Conservation (phyloP, 2,113 vertebrate species). For the Canis aureus region DNA sequence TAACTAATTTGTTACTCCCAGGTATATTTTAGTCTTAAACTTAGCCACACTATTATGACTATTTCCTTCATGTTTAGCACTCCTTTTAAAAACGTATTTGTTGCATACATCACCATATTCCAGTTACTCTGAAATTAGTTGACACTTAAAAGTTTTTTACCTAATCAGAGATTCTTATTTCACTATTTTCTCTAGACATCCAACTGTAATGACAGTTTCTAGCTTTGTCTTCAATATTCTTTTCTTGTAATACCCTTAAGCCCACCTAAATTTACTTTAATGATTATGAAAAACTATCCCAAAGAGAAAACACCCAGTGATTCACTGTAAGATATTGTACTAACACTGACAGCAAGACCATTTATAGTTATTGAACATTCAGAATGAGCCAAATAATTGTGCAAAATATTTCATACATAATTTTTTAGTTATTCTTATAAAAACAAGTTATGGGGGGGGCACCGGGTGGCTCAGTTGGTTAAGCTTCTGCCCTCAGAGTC, state of each 20-base stretch:
- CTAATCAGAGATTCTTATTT: background rate
- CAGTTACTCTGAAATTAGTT: background rate
- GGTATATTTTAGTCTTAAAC: conserved; percentile 1
- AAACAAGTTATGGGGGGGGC: background rate
- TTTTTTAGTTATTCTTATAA: background rate
- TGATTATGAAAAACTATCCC: background rate
- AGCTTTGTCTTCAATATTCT: background rate
- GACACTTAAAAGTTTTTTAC: background rate
- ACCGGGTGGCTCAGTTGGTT: too few relatives aligned
- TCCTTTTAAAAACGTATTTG: background rate
- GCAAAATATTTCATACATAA: background rate
- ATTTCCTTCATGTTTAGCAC: conserved; percentile 18
- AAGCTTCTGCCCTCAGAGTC: too few relatives aligned
- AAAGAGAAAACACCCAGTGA: background rate
- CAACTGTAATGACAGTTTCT: background rate
- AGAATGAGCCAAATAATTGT: background rate
- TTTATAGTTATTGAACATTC: background rate
- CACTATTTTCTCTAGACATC: background rate
- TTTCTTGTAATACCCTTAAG: background rate
- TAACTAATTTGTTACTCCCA: background rate
- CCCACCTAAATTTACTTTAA: background rate
- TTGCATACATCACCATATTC: background rate
- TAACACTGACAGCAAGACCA: background rate
- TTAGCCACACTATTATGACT: background rate
- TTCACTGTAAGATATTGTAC: background rate